Base-by-base conservation (phyloP, 2,797 vertebrate species). In the Anabas testudineus region DNA sequence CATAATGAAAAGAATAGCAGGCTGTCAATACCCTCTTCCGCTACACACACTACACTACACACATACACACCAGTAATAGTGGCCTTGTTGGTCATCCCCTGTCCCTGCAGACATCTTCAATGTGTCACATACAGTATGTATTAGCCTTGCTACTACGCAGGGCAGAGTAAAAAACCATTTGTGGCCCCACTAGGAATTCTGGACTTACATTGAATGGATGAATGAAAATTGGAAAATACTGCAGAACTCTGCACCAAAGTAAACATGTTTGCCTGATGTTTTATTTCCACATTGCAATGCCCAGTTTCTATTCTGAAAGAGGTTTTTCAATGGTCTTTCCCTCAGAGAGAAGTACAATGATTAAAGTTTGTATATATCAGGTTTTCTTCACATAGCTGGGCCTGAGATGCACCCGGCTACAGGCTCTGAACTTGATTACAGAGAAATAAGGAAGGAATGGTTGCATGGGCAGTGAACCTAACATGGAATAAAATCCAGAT, bases 1-100 rank as follows among this genome's bases (percentile, higher is more conserved):
- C 75, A 74, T 68, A 67, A 58, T 59, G 57, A 69, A 84, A 84
- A 84, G 71, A 88, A 85, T 82, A 81, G 63, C 66, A 43, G 53
- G 51, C 37, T 78, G 61, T 83, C 84, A 78, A 77, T 80, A 79
- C 24, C 67, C 22, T 69, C 62, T 36, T 66, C 54, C 24, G 59
- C 67, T 52, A 2, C 59, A 61, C 36, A 2, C 49, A 43, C 61
- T 32, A 41, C 45, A 42, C 32, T 26, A 14, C 32, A 18, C 9
- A 30, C 3, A 48, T 45, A n/a, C 32, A 47, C 57, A 32, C 19
- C 52, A 42, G 52, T 47, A 67, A 84, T 39, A 73, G 46, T 21
- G 57, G 51, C 41, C 43, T 32, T 19, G 55, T 72, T 14, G 48
- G 70, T 85, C 74, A 72, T 55, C 54, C 18, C n/a, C 42, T 26